Percentiles rank a stretch among this genome's conserved stretches.
Evolutionary conservation across 2,113 vertebrate species (phyloP).

Genomic region (Antechinus stuartii): DNA sequence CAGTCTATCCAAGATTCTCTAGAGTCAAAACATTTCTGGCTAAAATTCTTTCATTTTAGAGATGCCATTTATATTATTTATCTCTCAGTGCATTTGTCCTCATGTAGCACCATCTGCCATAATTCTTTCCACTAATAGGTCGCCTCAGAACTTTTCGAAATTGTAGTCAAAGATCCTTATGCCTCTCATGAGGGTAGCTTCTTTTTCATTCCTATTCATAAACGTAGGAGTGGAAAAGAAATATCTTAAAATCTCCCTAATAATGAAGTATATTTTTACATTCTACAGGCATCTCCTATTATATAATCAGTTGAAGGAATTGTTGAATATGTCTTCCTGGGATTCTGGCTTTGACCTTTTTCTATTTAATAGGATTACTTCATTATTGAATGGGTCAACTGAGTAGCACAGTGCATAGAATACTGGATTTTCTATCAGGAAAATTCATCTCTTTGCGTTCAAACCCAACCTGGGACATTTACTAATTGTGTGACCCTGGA

Average conservation of each 20-base stretch:
- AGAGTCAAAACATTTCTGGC: background rate
- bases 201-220: conserved; percentile 12
- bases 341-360: conserved; percentile 28
- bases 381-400: background rate
- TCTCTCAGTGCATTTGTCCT: background rate
- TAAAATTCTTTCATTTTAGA: background rate
- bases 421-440: background rate
- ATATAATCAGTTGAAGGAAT: background rate
- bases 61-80: background rate
- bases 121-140: background rate
- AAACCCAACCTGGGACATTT: background rate
- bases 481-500: background rate
- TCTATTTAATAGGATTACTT: background rate
- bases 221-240: conserved; percentile 16
- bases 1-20: background rate
- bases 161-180: background rate
- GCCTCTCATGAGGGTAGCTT: background rate
- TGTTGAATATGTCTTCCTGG: background rate
- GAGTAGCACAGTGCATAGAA: background rate
- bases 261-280: background rate
- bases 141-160: background rate
- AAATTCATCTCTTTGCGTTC: background rate
- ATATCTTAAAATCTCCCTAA: background rate
- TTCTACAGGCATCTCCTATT: background rate
- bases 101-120: background rate